A percentile compares a stretch with the other conserved stretches of the same genome.
phyloP scores from a whole-genome alignment of 2,888 invertebrate species.

The Temnothorax ravouxi region DNA sequence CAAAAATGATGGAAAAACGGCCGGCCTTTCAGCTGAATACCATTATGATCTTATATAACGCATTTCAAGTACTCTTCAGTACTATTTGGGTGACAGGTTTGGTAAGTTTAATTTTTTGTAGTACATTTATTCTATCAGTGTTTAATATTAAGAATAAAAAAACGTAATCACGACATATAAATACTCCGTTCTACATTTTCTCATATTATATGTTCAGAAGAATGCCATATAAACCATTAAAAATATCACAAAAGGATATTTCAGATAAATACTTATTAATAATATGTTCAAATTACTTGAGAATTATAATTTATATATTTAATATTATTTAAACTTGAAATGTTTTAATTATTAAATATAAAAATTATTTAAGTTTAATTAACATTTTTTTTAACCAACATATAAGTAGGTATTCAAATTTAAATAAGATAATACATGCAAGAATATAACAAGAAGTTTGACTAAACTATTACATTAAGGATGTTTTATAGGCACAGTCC shows the following conservation, averaged over 20 bases:
- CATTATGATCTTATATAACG: slow-evolving; percentile 93
- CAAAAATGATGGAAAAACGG: slow-evolving; percentile 91
- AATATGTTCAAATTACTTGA: not conserved
- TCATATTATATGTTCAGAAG: not conserved
- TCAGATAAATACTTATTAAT: not conserved
- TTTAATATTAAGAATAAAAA: not conserved
- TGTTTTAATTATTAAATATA: not conserved
- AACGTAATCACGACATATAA: not conserved
- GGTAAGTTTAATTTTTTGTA: slow-evolving; percentile 80
- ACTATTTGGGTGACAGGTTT: slow-evolving; percentile 90
- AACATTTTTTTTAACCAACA: not conserved
- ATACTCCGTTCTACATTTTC: not conserved
- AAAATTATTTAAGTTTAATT: not conserved
- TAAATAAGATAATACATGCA: not conserved
- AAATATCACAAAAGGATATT: not conserved
- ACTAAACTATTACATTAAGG: not conserved
- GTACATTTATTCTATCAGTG: not conserved
- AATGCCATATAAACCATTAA: not conserved
- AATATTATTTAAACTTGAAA: not conserved
- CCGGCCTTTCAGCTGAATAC: slow-evolving; percentile 92
- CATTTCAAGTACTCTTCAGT: slow-evolving; percentile 95
- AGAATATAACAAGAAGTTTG: not conserved
- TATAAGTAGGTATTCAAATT: not conserved
- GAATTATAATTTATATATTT: not conserved
- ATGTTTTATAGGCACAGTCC: no score